Percentiles rank a stretch among this genome's conserved stretches.
These are phyloP conservation scores for Astreopora myriophthalma DNA, from an alignment of 64 coral and sea anemone species.

Conservation along the genomic window DNA sequence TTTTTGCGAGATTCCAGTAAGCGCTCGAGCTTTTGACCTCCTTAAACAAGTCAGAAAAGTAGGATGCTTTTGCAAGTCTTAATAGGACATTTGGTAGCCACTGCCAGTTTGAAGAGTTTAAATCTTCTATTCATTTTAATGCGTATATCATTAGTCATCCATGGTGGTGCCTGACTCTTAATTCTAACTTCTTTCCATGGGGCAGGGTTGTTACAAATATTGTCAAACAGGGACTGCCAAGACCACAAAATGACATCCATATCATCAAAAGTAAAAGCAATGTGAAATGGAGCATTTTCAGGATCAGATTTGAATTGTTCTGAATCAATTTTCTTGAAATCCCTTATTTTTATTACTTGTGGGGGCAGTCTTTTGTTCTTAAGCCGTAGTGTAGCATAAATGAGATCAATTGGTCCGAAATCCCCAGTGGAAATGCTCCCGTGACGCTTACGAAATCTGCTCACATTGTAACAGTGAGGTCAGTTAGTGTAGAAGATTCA, in stretches of 20 bases:
- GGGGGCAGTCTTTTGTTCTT: not conserved
- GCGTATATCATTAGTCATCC: not conserved
- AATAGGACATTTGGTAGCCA: not conserved
- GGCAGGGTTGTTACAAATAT: not conserved
- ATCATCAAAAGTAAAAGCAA: too few species aligned
- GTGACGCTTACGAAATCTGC: not conserved
- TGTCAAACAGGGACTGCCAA: not conserved
- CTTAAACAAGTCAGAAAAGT: too few species aligned
- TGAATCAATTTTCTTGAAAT: too few species aligned
- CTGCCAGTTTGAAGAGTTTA: conserved; percentile 12
- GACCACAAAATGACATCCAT: not conserved
- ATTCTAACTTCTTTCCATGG: conserved; percentile 22
- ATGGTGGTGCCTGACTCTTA: not conserved
- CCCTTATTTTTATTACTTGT: not conserved
- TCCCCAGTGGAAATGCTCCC: not conserved
- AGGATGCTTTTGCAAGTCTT: not conserved
- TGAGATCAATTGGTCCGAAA: not conserved
- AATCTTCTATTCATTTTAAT: conserved; percentile 15
- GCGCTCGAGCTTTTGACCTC: too few species aligned
- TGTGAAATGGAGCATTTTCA: too few species aligned
- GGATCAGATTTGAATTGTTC: too few species aligned
- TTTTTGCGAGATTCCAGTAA: too few species aligned
- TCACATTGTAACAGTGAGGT: not conserved
- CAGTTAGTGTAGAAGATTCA: not conserved
- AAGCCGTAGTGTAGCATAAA: not conserved